These are phyloP conservation scores for Catharus minimus DNA, from an alignment of 2,113 vertebrate species.

Conservation along the genomic window DNA sequence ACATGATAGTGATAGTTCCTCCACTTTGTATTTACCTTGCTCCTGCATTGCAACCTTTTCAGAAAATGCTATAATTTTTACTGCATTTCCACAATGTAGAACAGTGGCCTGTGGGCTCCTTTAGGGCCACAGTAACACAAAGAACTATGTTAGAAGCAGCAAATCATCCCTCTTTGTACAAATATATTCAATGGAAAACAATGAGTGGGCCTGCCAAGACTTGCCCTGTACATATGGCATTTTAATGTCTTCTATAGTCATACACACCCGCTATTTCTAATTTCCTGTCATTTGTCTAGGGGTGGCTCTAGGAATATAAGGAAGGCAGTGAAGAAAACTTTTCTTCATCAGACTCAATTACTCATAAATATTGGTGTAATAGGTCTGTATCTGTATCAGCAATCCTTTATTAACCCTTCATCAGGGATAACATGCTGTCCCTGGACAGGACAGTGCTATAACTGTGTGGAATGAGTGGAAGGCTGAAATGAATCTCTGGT, in stretches of 20 bases:
- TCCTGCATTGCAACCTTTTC: background rate
- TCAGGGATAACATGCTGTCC: accelerated
- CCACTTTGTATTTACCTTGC: background rate
- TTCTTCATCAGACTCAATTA: background rate
- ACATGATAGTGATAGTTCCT: background rate
- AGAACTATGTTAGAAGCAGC: background rate
- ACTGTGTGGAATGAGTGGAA: background rate
- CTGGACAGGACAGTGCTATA: background rate
- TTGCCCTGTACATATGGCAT: no score
- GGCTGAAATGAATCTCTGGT: background rate
- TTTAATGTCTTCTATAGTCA: background rate
- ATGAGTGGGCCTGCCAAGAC: background rate
- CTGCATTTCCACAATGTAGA: background rate
- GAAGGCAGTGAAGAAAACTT: background rate
- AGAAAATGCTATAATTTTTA: background rate
- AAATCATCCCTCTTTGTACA: background rate
- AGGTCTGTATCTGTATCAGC: background rate
- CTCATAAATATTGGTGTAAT: background rate
- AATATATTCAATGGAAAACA: background rate
- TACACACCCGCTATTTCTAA: background rate
- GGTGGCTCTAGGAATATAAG: background rate
- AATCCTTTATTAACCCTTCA: background rate
- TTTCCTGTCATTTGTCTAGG: background rate
- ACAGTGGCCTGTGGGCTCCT: background rate
- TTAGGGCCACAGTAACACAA: background rate